A percentile compares a stretch with the other conserved stretches of the same genome.
These are phyloP conservation scores for Carassius auratus DNA, from an alignment of 2,113 vertebrate species.

Conservation along the genomic window DNA sequence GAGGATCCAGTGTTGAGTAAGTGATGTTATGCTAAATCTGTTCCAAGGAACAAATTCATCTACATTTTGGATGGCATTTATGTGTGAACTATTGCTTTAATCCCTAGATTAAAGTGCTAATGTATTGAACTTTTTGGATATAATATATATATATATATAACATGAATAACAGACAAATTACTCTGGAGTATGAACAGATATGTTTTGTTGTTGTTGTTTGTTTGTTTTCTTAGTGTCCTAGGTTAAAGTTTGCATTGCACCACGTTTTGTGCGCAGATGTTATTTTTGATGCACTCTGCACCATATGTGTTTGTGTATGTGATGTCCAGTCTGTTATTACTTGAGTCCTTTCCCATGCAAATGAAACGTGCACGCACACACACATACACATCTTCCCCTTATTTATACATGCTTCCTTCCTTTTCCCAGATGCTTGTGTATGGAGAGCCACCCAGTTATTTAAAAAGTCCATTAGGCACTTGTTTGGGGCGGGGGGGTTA, in stretches of 20 bases:
- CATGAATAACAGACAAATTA: too few relatives aligned
- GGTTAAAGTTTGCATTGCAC: neutral
- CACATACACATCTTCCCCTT: conserved; percentile 49
- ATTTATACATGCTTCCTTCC: conserved; percentile 57
- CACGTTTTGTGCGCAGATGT: neutral
- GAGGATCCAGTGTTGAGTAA: too few relatives aligned
- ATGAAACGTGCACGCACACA: neutral
- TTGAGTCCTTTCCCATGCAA: conserved; percentile 30
- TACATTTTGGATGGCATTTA: too few relatives aligned
- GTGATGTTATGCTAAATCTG: too few relatives aligned
- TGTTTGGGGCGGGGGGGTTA: conserved; percentile 26
- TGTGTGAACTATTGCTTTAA: too few relatives aligned
- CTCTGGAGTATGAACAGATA: neutral
- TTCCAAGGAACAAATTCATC: too few relatives aligned
- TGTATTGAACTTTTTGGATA: too few relatives aligned
- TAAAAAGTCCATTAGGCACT: conserved; percentile 20
- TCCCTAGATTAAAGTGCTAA: too few relatives aligned
- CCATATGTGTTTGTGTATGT: neutral
- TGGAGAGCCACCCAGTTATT: conserved; percentile 38
- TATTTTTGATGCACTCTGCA: neutral
- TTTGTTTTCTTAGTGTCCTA: neutral
- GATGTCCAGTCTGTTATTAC: neutral
- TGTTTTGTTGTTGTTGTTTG: neutral
- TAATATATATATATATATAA: too few relatives aligned
- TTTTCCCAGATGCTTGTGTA: conserved; percentile 10